Base-by-base conservation (phyloP, 2,113 vertebrate genomes). In the human region DNA sequence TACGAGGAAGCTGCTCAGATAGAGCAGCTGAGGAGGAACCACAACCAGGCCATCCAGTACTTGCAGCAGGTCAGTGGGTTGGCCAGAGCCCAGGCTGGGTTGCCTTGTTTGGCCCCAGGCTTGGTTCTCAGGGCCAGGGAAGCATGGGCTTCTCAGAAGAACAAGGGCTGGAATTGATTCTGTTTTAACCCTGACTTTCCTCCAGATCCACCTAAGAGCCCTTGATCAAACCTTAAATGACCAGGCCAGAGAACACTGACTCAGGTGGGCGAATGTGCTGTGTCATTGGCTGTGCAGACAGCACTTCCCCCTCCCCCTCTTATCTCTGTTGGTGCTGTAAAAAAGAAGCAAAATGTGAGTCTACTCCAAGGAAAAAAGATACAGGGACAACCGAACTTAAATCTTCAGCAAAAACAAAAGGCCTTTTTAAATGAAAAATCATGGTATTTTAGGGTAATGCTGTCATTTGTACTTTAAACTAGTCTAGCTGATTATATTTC, bases 1-100 rank as follows among this genome's bases (percentile, higher is more conserved):
- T 98, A 98, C 0, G 45, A 97, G 86, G 97, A 98, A 90, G 86
- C 97, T 6, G 98, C 98, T 75, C 96, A 95, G 80, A 95, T 82
- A 0, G 97, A 98, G 66, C 97, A 97, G 55, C 78, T 96, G 93
- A 89, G 98, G 94, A 96, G 80, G 90, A 98, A 95, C 64, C 94
- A 98, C 1, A 66, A 97, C 18, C 68, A 87, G 80, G 97, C 97
- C 90, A 96, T 98, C 57, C 94, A 94, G 59, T 97, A 97, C 66
- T 48, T 98, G 88, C 92, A 98, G n/a, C 95, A 98, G 98, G 98
- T 98, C 43, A 27, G 94, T 91, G 82, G 43, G 11, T 13, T 92
- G 78, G 27, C 72, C 20, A 50, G n/a, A 25, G 23, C 17, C 23
- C 78, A 27, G 22, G 38, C 9, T 52, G 17, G 27, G 57, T 48